Evolutionary conservation across 2,797 vertebrate genomes (phyloP), one percentile per base, ranked within the genome.

Genomic region (Picus viridis): DNA sequence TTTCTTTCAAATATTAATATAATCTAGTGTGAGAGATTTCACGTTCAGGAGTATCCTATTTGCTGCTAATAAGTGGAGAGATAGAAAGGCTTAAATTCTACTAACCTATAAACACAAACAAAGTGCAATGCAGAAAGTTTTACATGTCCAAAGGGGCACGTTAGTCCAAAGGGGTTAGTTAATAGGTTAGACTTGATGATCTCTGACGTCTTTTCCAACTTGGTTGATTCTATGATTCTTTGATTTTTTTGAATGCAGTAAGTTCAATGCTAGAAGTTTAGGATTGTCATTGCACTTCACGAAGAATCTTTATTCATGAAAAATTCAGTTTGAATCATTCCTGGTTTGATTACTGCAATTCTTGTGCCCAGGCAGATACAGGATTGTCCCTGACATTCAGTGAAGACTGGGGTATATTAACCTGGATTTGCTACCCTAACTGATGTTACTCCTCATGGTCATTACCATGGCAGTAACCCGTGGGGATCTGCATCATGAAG

Each of bases 1-100:
- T 90, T 90, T 77, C 10, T 72, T 93, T 83, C 29, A 83, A 86
- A 74, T 67, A 61, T 41, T 70, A 82, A 76, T 82, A 73, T 62
- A 54, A 77, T 56, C 57, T 81, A 18, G 5, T 76, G 62, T 41
- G 32, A 62, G 30, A 16, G n/a, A 49, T 85, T 89, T 94, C 29
- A 47, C 39, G 78, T 59, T 73, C 58, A 63, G 16, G 18, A 61
- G 58, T 47, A 54, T 18, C 12, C 2, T 65, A 26, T 58, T 67
- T 73, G 22, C 58, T 54, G 61, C 32, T 30, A 59, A 10, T 24
- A 82, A 85, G 7, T 13, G 19, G 16, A 70, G 16, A 70, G 22
- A 75, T 10, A 1, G 1, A 32, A 83, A 83, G 24, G 6, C 4
- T 59, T 59, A 57, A 92, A 83, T 63, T 63, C 58, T 75, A 4